Evolutionary conservation across 1,140 invertebrate genomes (phyloP), one percentile per base, ranked within the genome.

Genomic region (Sinella curviseta): DNA sequence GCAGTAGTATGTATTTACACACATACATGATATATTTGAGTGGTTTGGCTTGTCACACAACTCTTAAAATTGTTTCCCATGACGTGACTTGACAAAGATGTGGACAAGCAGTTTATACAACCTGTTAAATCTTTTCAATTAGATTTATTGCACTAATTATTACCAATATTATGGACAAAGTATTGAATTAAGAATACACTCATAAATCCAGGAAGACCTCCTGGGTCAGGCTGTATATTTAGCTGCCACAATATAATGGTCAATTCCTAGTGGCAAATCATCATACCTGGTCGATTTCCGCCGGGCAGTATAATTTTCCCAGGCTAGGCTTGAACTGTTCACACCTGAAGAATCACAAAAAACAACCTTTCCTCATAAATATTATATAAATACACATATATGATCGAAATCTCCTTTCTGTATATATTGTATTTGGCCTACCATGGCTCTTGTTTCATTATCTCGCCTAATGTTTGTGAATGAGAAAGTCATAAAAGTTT

Each of bases 401-500:
- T 60, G 57, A 48, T 60, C 24, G 57, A 17, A n/a, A n/a, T n/a
- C n/a, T n/a, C n/a, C n/a, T n/a, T n/a, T n/a, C n/a, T n/a, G n/a
- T n/a, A n/a, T n/a, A n/a, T n/a, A n/a, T n/a, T 60, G 24, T n/a
- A 26, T 60, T 60, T 60, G 24, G 12, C 20, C 8, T 12, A 48
- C 8, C 20, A 12, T 48, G 8, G 20, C 20, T 48, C 8, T 20
- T 48, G 39, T 48, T 48, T 48, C 39, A 48, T 48, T 48, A 48
- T 48, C 39, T 74, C 26, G 34, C 24, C 30, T 74, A 17, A 74
- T 74, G 70, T 16, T 16, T 8, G 0, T 78, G 70, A 80, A 80
- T 76, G 74, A 54, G 73, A 81, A 74, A 35, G 55, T 54, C 60
- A 79, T 79, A 79, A 82, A 79, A 78, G 3, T 54, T 79, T 70